Base-by-base conservation (phyloP, 2,797 vertebrate genomes). In the Triplophysa yarkandensis region DNA sequence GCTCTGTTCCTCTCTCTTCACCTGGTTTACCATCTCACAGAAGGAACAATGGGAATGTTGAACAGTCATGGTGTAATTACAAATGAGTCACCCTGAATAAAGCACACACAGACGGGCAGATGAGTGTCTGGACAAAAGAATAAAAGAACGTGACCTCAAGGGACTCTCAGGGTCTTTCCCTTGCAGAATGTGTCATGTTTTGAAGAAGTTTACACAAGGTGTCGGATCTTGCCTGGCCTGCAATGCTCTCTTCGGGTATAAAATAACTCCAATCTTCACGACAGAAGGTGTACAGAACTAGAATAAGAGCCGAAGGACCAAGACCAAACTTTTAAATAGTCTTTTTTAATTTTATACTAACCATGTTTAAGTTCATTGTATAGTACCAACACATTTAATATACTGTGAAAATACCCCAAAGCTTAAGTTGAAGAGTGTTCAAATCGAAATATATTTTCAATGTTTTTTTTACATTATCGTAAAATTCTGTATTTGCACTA, bases 51-150 rank as follows among this genome's bases (percentile, higher is more conserved):
- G 13, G n/a, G 48, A 58, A 70, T 34, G 58, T 27, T 55, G 16
- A 46, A 54, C 39, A 50, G 71, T 66, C 63, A 48, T 11, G 8
- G 50, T n/a, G 48, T 66, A 57, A 57, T 66, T 58, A 66, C 23
- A 43, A 64, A 4, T 43, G 46, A 72, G 36, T 66, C 71, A 74
- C 13, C 17, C 8, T 44, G 71, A 19, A 43, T 34, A 48, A 67
- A 43, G 54, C 16, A 66, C 16, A 36, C 0, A 17, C 39, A 65
- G 34, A 64, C 58, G 19, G 34, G 16, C 70, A 72, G 34, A 64
- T 72, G 34, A 43, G 62, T 58, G 62, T 74, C 66, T 66, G 50
- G 27, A 74, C 52, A 66, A 74, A 66, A 48, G 71, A 74, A 65
- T 36, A 67, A 48, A 74, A 65, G 48, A 74, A 58, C 58, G 62